A percentile compares a stretch with the other conserved stretches of the same genome.
These are phyloP conservation scores for Sphaeridia pumilis DNA, from an alignment of 2,888 invertebrate species.

Conservation along the genomic window DNA sequence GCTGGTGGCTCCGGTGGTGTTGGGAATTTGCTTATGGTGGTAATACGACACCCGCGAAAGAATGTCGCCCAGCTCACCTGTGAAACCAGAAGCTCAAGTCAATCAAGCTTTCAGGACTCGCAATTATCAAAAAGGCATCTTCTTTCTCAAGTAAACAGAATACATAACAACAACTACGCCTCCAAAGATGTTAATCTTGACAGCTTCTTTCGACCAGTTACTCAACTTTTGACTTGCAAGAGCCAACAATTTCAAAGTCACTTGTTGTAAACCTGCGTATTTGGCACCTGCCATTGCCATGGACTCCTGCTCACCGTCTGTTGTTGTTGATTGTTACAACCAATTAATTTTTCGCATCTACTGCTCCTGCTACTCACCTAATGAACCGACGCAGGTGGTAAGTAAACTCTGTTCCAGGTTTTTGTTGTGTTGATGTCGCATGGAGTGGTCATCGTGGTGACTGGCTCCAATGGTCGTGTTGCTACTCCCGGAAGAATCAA, in stretches of 20 bases:
- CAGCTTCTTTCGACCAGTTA: too few species aligned
- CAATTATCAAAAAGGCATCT: not conserved
- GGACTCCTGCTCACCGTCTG: too few species aligned
- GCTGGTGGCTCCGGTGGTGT: slow-evolving; percentile 24
- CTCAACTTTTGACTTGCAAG: too few species aligned
- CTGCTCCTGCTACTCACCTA: slow-evolving; percentile 57
- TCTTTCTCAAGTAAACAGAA: not conserved
- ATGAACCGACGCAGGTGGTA: slow-evolving; percentile 79
- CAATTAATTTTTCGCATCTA: too few species aligned
- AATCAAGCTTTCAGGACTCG: too few species aligned
- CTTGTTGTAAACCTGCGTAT: too few species aligned
- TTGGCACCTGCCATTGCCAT: too few species aligned
- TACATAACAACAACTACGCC: not conserved
- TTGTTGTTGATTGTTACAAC: too few species aligned
- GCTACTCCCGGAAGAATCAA: slow-evolving; percentile 35
- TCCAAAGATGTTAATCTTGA: not conserved
- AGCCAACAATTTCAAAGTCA: too few species aligned
- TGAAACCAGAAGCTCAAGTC: too few species aligned
- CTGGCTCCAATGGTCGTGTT: slow-evolving; percentile 28
- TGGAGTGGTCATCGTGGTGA: slow-evolving; percentile 22
- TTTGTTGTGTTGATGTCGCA: slow-evolving; percentile 36
- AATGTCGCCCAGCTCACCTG: slow-evolving; percentile 34
- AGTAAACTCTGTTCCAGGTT: slow-evolving; percentile 57
- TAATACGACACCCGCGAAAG: slow-evolving; percentile 32
- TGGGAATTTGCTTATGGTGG: slow-evolving; percentile 34